Evolutionary conservation across 2,888 invertebrate genomes (phyloP).

Genomic region (Eupithecia pulchellata): DNA sequence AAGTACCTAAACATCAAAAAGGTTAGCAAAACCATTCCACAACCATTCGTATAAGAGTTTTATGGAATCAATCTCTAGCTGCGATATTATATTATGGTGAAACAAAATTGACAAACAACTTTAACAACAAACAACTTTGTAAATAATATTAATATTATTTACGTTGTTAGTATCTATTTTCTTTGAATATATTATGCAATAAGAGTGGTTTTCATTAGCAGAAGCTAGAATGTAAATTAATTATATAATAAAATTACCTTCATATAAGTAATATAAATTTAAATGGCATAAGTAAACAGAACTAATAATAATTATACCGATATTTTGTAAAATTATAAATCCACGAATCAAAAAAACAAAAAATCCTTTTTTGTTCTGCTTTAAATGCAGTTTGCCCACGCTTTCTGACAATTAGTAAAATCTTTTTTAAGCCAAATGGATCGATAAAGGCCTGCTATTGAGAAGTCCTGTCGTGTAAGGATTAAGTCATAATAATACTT

Average conservation of each 20-base stretch:
- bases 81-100: too few relatives aligned
- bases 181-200: background rate
- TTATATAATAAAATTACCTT: background rate
- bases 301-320: background rate
- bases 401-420: slow-evolving; percentile 11
- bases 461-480: background rate
- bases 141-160: background rate
- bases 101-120: too few relatives aligned
- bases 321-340: background rate
- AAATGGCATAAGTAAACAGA: background rate
- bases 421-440: slow-evolving; percentile 12
- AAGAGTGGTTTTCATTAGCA: background rate
- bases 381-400: slow-evolving; percentile 20
- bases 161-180: background rate
- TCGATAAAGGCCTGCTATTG: background rate
- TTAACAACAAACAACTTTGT: background rate
- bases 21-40: background rate
- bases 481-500: background rate
- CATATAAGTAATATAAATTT: background rate
- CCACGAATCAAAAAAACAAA: background rate
- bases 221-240: background rate
- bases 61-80: too few relatives aligned
- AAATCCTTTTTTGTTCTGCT: slow-evolving; percentile 21
- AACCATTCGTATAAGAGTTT: too few relatives aligned
- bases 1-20: background rate